These are phyloP conservation scores for Mayetiola destructor DNA, from an alignment of 2,888 invertebrate genomes.

Conservation along the genomic window DNA sequence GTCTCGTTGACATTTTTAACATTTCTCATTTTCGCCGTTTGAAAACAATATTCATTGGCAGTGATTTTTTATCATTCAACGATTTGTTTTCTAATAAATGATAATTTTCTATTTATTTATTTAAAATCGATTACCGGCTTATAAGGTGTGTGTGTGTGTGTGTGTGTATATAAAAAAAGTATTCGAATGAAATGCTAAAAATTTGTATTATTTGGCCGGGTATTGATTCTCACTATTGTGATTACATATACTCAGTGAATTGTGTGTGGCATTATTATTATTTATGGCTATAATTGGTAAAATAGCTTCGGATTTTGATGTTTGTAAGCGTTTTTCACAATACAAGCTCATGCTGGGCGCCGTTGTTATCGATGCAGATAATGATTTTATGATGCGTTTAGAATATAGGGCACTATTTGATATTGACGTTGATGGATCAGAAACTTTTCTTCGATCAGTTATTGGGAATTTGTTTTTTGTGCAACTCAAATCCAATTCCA, in stretches of 20 bases:
- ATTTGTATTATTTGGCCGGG: constrained; percentile 5
- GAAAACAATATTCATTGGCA: too few species aligned
- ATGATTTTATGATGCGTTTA: constrained; percentile 27
- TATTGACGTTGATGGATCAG: constrained; percentile 17
- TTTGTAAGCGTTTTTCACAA: constrained; percentile 34
- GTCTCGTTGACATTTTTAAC: too few species aligned
- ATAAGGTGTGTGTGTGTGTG: too few species aligned
- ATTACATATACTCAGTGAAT: not conserved
- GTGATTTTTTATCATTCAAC: too few species aligned
- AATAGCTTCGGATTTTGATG: constrained; percentile 15
- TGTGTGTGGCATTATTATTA: not conserved
- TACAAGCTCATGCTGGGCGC: constrained; percentile 31
- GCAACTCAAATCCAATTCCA: constrained; percentile 40
- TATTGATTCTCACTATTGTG: not conserved
- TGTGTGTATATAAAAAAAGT: too few species aligned
- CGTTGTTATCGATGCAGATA: constrained; percentile 29
- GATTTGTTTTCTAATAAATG: too few species aligned
- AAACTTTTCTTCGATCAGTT: constrained; percentile 28
- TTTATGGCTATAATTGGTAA: too few species aligned
- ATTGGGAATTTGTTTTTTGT: constrained; percentile 46
- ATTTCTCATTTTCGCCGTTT: too few species aligned
- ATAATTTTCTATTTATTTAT: too few species aligned
- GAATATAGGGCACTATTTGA: constrained; percentile 14
- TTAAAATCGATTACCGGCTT: too few species aligned
- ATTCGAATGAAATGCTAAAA: too few species aligned